Conservation (phyloP, 1,140 invertebrate genomes). For the Bathynomus jamesi region DNA sequence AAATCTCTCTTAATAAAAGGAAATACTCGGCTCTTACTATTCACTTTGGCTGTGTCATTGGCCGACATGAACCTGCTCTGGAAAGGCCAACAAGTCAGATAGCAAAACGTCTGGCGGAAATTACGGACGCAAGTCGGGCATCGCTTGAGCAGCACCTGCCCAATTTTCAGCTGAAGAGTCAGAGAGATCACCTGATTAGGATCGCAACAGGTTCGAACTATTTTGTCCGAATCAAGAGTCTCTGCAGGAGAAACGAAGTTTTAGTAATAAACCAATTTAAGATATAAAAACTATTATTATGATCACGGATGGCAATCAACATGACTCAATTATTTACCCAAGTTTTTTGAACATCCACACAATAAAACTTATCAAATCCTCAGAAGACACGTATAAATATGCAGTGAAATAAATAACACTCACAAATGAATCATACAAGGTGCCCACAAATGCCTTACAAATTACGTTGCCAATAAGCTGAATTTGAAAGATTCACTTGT, state of each 20-base stretch:
- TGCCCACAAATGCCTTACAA: too few relatives aligned
- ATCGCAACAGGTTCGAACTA: slow-evolving; percentile 41
- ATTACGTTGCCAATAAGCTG: too few relatives aligned
- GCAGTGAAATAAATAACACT: too few relatives aligned
- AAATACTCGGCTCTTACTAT: too few relatives aligned
- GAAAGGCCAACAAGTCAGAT: slow-evolving; percentile 68
- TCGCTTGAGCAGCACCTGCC: slow-evolving; percentile 54
- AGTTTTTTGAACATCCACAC: too few relatives aligned
- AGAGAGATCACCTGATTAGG: slow-evolving; percentile 40
- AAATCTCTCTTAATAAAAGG: too few relatives aligned
- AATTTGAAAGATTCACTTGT: too few relatives aligned
- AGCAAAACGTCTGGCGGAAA: slow-evolving; percentile 70
- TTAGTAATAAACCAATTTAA: not conserved
- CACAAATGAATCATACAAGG: too few relatives aligned
- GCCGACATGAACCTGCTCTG: slow-evolving; percentile 68
- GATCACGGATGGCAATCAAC: not conserved
- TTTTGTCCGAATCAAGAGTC: not conserved
- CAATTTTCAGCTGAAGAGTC: slow-evolving; percentile 37
- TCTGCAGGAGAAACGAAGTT: not conserved
- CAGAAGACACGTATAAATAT: not conserved
- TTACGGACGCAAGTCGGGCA: slow-evolving; percentile 82
- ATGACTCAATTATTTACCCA: too few relatives aligned
- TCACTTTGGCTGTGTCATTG: too few relatives aligned
- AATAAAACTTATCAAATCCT: too few relatives aligned
- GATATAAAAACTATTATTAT: not conserved